Evolutionary conservation across 2,888 invertebrate species (phyloP), one percentile per base, ranked within the genome.

Genomic region (Drosophila recens): DNA sequence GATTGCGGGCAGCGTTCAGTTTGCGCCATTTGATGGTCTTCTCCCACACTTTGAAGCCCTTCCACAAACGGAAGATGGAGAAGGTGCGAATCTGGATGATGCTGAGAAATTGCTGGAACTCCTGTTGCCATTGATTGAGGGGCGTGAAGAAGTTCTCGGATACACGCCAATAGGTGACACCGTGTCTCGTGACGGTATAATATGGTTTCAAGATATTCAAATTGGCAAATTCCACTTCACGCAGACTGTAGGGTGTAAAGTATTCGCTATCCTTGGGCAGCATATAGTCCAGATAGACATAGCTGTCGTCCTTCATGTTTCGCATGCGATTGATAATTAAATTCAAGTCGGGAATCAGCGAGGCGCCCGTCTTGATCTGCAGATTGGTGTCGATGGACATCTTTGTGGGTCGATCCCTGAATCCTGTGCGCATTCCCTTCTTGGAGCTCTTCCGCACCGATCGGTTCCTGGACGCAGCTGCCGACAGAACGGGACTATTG

Each of bases 1-100:
- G 93, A 63, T 93, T 93, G 70, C 95, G 93, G 1, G 95, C 94
- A 20, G 93, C 92, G 36, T 93, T 93, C 59, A 95, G 95, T 91
- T 97, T 97, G 67, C 94, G 94, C 87, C 94, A 95, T 42, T 95
- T 93, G 33, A 98, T 94, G 15, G 95, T 95, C 91, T 96, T 96
- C 65, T 94, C 94, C 97, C 97, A 97, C 0, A 96, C 95, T 85
- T 95, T 96, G 91, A 97, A 97, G 0, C 96, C 95, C 92, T 97
- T 96, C 96, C 96, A 96, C 69, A 94, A 93, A 13, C 95, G 94
- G 87, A 95, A 96, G 33, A 94, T 93, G 49, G 93, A 94, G 90
- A 96, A 96, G 51, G 95, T 94, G 77, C 94, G 95, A 49, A 96
- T 95, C 92, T 96, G 94, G 74, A 95, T 95, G n/a, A 98, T 93